Evolutionary conservation across 2,113 vertebrate genomes (phyloP), one percentile per base, ranked within the genome.

Genomic region (Silurus asotus): DNA sequence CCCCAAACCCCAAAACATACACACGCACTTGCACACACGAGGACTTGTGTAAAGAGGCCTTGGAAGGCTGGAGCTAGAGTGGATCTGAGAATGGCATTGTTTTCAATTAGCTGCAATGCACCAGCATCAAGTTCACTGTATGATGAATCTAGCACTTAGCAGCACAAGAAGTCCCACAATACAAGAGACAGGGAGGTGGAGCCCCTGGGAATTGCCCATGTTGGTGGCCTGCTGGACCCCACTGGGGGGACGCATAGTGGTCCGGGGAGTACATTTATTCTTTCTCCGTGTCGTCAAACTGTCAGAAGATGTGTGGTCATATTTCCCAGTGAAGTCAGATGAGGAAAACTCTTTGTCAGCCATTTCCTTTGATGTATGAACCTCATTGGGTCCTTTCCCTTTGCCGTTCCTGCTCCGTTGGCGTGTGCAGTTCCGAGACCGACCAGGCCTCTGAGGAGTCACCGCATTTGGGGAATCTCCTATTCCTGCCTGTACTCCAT

Each of bases 141-240:
- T 92, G 88, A 97, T 94, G 48, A 82, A 81, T 81, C 95, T 95
- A 7, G 92, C 94, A 88, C 90, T 90, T 89, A 96, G 88, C 87
- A 93, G 94, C 88, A 92, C 89, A 88, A 95, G 92, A 93, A 96
- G 89, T 88, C 95, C 88, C 83, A 95, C 90, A 90, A 97, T 92
- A 90, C 94, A 91, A 0, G 86, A 91, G 84, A 90, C 65, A 65
- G 92, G 87, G 81, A 91, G 83, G 87, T 90, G 90, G 70, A 91
- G 84, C 86, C 82, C 91, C 94, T 2, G 92, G 88, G 92, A 92
- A 45, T 91, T 88, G 55, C 91, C 93, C 85, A 94, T 87, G 17
- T 93, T 94, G 80, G 96, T 95, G 11, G 97, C 97, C 94, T 97
- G 97, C 93, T 98, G 97, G 62, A 99, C 98, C 93, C 98, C 97